Conservation (phyloP, 2,797 vertebrate genomes). For the Acridotheres tristis region DNA sequence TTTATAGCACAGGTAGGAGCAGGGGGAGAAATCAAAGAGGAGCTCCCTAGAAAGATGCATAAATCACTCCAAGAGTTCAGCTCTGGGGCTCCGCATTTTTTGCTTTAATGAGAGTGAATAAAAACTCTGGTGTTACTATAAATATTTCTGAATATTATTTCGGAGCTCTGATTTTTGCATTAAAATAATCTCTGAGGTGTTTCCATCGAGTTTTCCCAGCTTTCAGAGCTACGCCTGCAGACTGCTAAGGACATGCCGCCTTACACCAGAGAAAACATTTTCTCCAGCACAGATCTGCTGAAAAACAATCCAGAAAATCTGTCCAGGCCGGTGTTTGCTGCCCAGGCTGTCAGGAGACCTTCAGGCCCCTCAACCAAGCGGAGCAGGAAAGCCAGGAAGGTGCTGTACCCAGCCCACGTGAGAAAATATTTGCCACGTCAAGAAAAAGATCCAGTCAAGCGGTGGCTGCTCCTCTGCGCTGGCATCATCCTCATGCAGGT, state of each 20-base stretch:
- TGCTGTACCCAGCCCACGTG: conserved; percentile 56
- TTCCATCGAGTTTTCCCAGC: not conserved
- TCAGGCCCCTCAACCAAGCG: not conserved
- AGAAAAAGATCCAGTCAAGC: conserved; percentile 36
- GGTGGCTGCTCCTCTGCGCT: conserved; percentile 48
- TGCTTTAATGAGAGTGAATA: not conserved
- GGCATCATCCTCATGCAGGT: conserved; percentile 48
- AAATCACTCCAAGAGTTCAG: conserved; percentile 65
- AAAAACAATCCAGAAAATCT: conserved; percentile 5
- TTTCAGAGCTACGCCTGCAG: not conserved
- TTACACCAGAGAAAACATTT: not conserved
- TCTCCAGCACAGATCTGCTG: conserved; percentile 13
- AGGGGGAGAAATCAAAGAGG: conserved; percentile 41
- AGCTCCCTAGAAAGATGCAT: conserved; percentile 51
- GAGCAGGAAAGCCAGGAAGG: conserved; percentile 51
- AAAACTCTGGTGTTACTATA: not conserved
- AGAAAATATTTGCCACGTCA: conserved; percentile 45
- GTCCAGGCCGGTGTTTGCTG: not conserved
- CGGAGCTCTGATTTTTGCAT: not conserved
- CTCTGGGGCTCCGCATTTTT: conserved; percentile 48
- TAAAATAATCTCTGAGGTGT: not conserved
- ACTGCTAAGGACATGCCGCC: conserved; percentile 1
- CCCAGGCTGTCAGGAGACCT: not conserved
- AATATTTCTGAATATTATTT: conserved; percentile 19
- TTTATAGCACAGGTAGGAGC: conserved; percentile 66